phyloP scores from a whole-genome alignment of 2,888 invertebrate genomes.

The Drosophila greeni region DNA sequence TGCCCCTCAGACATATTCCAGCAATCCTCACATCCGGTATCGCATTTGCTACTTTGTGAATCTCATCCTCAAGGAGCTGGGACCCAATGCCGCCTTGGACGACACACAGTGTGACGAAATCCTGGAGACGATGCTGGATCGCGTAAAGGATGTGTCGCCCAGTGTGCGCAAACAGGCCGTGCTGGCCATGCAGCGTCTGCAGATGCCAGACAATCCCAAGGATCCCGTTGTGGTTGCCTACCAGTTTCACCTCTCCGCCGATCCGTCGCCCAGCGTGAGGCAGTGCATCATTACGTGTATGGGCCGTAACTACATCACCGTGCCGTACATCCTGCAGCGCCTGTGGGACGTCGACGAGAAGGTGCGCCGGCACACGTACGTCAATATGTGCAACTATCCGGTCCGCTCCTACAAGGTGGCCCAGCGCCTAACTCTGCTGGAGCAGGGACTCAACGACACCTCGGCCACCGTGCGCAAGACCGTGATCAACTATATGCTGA shows the following conservation, averaged over 20 bases:
- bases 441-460: constrained; percentile 83
- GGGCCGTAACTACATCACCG: constrained; percentile 85
- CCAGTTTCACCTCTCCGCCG: constrained; percentile 85
- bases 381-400: constrained; percentile 79
- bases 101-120: constrained; percentile 87
- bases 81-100: constrained; percentile 87
- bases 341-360: constrained; percentile 88
- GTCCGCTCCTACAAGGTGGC: constrained; percentile 81
- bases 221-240: constrained; percentile 88
- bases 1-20: constrained; percentile 78
- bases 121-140: constrained; percentile 83
- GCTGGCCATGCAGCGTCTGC: constrained; percentile 87
- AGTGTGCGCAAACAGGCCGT: constrained; percentile 90
- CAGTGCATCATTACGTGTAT: constrained; percentile 85
- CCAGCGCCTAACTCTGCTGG: constrained; percentile 82
- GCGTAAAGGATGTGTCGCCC: constrained; percentile 86
- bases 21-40: constrained; percentile 82
- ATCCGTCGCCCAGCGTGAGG: constrained; percentile 88
- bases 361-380: constrained; percentile 82
- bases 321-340: constrained; percentile 85
- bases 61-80: constrained; percentile 85
- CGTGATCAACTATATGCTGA: constrained; percentile 81
- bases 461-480: constrained; percentile 80
- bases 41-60: constrained; percentile 89
- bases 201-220: constrained; percentile 86